Evolutionary conservation across 2,888 invertebrate species (phyloP).

Genomic region (Girardia tigrina): DNA sequence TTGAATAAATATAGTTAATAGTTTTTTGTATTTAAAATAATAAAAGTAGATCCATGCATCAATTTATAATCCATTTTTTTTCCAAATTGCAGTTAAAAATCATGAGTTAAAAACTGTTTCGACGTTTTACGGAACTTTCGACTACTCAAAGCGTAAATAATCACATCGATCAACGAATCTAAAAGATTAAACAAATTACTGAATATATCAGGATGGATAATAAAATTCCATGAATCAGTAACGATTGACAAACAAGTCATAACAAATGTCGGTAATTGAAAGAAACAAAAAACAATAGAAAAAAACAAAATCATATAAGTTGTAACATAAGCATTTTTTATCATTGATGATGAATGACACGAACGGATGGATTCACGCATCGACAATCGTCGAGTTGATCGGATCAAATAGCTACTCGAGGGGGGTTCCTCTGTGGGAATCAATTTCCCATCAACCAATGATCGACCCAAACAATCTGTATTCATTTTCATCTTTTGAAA

Average conservation of each 20-base stretch:
- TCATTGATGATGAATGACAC: not conserved
- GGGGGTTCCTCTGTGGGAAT: not conserved
- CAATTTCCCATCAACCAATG: not conserved
- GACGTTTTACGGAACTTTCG: conserved; percentile 9
- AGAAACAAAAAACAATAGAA: not conserved
- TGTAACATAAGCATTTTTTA: not conserved
- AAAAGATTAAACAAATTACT: conserved; percentile 5
- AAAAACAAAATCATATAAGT: conserved; percentile 12
- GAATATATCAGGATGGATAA: not conserved
- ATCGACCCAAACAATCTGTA: not conserved
- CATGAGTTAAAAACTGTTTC: not conserved
- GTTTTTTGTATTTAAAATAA: too few relatives aligned
- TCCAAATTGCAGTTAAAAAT: too few relatives aligned
- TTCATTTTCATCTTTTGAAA: not conserved
- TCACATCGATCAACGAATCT: not conserved
- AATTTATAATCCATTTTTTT: too few relatives aligned
- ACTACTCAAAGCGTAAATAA: conserved; percentile 4
- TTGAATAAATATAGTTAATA: too few relatives aligned
- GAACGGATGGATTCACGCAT: not conserved
- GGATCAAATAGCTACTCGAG: not conserved
- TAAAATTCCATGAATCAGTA: not conserved
- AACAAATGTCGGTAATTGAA: not conserved
- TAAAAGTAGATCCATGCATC: too few relatives aligned
- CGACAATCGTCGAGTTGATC: not conserved
- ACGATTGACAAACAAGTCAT: not conserved